Percentiles rank a stretch among this genome's conserved stretches.
Conservation (phyloP, 2,797 vertebrate species). For the Platalea minor region DNA sequence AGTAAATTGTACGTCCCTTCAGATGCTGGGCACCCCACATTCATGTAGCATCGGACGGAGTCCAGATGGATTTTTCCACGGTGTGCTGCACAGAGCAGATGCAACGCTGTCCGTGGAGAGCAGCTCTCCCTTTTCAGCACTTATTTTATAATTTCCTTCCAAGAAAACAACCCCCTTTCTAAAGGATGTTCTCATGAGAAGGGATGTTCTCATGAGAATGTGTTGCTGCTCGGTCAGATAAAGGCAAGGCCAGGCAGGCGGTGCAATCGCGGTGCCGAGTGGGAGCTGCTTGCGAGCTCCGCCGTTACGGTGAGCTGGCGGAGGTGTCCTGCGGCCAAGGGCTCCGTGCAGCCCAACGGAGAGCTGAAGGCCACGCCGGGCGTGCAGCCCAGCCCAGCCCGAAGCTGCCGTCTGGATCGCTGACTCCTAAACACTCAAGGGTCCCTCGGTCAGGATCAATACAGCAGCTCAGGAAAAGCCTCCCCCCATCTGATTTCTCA, state of each 20-base stretch:
- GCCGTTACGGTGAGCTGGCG: accelerated
- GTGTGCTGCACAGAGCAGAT: accelerated
- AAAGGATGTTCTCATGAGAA: background rate
- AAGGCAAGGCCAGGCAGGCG: background rate
- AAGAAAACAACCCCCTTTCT: background rate
- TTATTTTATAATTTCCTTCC: background rate
- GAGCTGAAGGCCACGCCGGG: background rate
- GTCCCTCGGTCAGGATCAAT: accelerated
- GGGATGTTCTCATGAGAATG: background rate
- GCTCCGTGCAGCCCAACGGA: accelerated
- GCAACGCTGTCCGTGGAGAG: background rate
- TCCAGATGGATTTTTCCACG: background rate
- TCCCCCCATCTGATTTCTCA: background rate
- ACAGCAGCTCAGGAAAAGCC: background rate
- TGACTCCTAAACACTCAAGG: background rate
- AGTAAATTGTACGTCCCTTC: background rate
- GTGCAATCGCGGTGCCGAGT: accelerated
- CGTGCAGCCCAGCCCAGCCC: background rate
- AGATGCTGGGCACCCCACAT: background rate
- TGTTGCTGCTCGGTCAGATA: background rate
- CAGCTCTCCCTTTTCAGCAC: background rate
- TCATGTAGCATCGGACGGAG: background rate
- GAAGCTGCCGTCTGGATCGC: background rate
- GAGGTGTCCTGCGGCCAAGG: background rate
- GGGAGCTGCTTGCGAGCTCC: accelerated